Evolutionary conservation across 2,888 invertebrate genomes (phyloP).

Genomic region (Plagiodera versicolora): DNA sequence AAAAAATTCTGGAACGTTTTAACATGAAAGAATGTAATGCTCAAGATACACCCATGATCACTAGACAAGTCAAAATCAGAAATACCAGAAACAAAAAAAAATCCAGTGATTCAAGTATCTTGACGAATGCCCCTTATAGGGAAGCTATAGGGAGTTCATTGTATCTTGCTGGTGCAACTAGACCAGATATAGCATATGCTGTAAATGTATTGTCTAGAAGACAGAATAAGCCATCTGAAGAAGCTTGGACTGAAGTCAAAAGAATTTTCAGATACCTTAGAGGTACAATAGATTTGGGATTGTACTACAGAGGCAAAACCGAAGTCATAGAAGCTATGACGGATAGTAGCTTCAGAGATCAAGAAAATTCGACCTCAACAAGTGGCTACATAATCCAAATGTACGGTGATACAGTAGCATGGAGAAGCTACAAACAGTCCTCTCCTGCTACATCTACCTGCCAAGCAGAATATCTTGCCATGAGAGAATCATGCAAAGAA

Average conservation of each 20-base stretch:
- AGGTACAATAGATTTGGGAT: slow-evolving; percentile 15
- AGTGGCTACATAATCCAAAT: slow-evolving; percentile 14
- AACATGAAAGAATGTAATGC: slow-evolving; percentile 5
- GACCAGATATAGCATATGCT: slow-evolving; percentile 24
- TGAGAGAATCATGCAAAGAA: slow-evolving; percentile 13
- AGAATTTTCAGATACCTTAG: slow-evolving; percentile 12
- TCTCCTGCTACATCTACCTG: slow-evolving; percentile 5
- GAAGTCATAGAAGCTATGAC: slow-evolving; percentile 1
- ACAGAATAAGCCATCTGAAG: slow-evolving; percentile 8
- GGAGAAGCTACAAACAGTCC: slow-evolving; percentile 5
- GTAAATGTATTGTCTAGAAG: slow-evolving; percentile 14
- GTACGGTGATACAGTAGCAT: slow-evolving; percentile 10
- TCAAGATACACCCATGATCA: not conserved
- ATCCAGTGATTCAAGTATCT: no score
- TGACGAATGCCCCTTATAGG: slow-evolving; percentile 16
- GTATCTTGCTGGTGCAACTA: slow-evolving; percentile 29
- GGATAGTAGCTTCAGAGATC: not conserved
- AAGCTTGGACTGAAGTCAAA: slow-evolving; percentile 16
- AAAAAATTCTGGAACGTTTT: slow-evolving; percentile 13
- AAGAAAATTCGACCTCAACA: slow-evolving; percentile 13
- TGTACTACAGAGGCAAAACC: slow-evolving; percentile 1
- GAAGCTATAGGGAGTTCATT: slow-evolving; percentile 34
- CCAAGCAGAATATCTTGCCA: slow-evolving; percentile 12
- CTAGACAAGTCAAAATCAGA: slow-evolving; percentile 2
- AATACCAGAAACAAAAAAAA: not conserved